phyloP scores from a whole-genome alignment of 2,113 vertebrate genomes.

The Thomomys bottae region DNA sequence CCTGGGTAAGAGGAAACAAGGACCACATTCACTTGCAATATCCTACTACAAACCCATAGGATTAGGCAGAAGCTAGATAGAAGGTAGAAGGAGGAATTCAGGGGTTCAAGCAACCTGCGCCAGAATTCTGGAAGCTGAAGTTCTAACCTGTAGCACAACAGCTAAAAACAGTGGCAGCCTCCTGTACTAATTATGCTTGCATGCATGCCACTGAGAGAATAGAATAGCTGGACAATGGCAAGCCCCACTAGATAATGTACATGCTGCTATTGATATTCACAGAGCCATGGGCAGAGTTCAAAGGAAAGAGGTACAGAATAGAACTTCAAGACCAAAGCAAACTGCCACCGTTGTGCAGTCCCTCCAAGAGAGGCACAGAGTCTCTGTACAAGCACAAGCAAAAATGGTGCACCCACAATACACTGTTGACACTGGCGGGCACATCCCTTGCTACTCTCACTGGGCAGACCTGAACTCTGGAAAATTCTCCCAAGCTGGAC shows the following conservation, averaged over 20 bases:
- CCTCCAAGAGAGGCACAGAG: neutral
- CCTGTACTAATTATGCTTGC: slow-evolving; percentile 82
- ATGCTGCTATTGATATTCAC: slow-evolving; percentile 80
- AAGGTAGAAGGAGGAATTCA: neutral
- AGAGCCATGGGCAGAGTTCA: slow-evolving; percentile 82
- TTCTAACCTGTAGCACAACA: slow-evolving; percentile 74
- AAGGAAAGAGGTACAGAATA: slow-evolving; percentile 77
- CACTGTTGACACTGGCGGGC: neutral
- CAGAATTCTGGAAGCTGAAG: slow-evolving; percentile 72
- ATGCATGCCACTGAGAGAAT: slow-evolving; percentile 79
- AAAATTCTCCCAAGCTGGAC: neutral
- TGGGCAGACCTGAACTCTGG: neutral
- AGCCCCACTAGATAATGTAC: slow-evolving; percentile 86
- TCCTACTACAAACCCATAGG: neutral
- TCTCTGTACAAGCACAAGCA: slow-evolving; percentile 10
- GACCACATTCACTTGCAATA: neutral
- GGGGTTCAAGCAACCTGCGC: neutral
- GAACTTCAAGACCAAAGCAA: slow-evolving; percentile 78
- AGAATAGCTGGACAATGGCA: slow-evolving; percentile 70
- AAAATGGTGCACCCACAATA: neutral
- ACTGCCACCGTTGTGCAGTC: slow-evolving; percentile 49
- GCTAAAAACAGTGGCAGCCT: slow-evolving; percentile 83
- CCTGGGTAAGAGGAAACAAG: neutral
- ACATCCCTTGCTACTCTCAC: neutral
- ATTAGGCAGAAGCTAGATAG: neutral